phyloP scores from a whole-genome alignment of 2,888 invertebrate species.

The Drosophila pegasa region DNA sequence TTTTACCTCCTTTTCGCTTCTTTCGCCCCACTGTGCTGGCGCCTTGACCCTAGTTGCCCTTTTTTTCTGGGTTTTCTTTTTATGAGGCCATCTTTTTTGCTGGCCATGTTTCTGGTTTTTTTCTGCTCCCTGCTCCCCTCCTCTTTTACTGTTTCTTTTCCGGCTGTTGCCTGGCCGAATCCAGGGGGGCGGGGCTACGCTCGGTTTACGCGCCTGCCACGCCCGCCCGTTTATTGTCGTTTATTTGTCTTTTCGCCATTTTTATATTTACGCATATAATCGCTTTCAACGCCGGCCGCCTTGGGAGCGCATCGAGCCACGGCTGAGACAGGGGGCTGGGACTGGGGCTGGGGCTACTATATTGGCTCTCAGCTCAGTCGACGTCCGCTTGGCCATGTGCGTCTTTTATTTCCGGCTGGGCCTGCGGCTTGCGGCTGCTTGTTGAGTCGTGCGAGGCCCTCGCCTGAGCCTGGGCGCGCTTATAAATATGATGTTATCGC shows the following conservation, averaged over 20 bases:
- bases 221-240: conserved; percentile 73
- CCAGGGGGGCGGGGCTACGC: conserved; percentile 23
- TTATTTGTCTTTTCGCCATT: conserved; percentile 80
- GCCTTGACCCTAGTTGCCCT: conserved; percentile 47
- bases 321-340: conserved; percentile 5
- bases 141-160: conserved; percentile 13
- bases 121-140: no score
- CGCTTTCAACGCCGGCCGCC: conserved; percentile 74
- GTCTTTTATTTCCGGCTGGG: conserved; percentile 40
- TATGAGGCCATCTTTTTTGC: conserved; percentile 66
- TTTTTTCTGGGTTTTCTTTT: conserved; percentile 55
- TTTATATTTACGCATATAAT: conserved; percentile 81
- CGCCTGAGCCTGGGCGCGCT: conserved; percentile 41
- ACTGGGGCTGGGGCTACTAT: not conserved
- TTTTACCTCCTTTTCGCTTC: not conserved
- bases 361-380: conserved; percentile 25
- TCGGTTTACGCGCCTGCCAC: conserved; percentile 45
- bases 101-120: conserved; percentile 46
- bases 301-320: conserved; percentile 37
- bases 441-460: conserved; percentile 46
- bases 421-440: conserved; percentile 49
- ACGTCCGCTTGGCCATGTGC: conserved; percentile 23
- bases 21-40: conserved; percentile 35
- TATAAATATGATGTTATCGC: conserved; percentile 83
- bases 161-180: conserved; percentile 5